Conservation (phyloP, 2,113 vertebrate species). For the Sturnus vulgaris region DNA sequence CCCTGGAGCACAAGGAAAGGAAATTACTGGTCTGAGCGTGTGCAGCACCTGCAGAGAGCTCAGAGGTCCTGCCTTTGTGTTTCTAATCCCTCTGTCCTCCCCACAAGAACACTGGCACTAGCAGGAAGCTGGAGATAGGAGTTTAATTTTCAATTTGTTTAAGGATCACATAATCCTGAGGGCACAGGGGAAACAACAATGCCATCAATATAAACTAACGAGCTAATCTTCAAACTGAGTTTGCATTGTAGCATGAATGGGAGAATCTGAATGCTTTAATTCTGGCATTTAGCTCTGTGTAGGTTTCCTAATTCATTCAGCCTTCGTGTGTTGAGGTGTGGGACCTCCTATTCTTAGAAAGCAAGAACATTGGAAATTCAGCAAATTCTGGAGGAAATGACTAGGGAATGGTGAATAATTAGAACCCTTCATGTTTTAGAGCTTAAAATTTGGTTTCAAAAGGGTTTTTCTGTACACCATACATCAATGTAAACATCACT, state of each 20-base stretch:
- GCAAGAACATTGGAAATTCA: not conserved
- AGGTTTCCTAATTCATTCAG: not conserved
- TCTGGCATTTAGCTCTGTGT: not conserved
- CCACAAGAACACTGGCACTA: not conserved
- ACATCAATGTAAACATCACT: not conserved
- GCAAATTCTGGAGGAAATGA: not conserved
- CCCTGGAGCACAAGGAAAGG: not conserved
- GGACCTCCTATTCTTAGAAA: not conserved
- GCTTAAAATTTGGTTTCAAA: not conserved
- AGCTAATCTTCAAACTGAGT: not conserved
- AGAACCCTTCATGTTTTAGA: not conserved
- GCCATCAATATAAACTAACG: not conserved
- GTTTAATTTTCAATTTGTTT: slow-evolving; percentile 38
- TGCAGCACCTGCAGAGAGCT: not conserved
- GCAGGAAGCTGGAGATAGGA: not conserved
- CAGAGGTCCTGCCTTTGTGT: not conserved
- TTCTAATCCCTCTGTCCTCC: not conserved
- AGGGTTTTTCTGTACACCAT: not conserved
- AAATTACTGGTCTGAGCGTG: not conserved
- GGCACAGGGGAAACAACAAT: not conserved
- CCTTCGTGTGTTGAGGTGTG: not conserved
- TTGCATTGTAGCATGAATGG: not conserved
- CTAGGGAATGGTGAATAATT: not conserved
- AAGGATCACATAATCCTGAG: not conserved
- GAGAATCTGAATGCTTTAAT: not conserved